Evolutionary conservation across 2,113 vertebrate genomes (phyloP), one percentile per base, ranked within the genome.

Genomic region (Hyperoodon ampullatus): DNA sequence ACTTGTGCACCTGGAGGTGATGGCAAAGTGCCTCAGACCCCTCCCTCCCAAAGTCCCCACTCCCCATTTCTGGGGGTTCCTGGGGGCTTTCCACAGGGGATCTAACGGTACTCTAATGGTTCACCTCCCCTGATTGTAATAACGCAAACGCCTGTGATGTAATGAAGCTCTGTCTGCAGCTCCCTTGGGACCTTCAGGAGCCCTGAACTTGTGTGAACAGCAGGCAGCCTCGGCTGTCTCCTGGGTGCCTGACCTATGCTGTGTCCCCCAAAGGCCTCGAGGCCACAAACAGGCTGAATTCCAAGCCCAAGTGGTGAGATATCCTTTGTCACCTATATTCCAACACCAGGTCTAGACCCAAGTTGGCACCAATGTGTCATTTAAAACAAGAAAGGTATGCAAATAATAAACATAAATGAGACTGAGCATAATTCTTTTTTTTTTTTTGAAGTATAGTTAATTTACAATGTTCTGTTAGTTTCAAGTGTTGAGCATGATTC

Each of bases 101-200:
- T 39, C 24, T 8, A 7, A 39, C 0, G 5, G 10, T 6, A 4
- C 5, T 5, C 35, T 16, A 35, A 30, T 1, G 0, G 12, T 1
- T 53, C 30, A 6, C 18, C 50, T 77, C 60, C 19, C 42, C 30
- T 39, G 21, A 6, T 2, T 47, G 39, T 6, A 63, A 39, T 50
- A 19, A 33, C 28, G 47, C 11, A 12, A 58, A 44, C 33, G 18
- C 26, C 60, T 30, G 33, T 23, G 42, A 28, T n/a, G 19, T n/a
- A 30, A n/a, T 10, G n/a, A 33, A 28, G 8, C 10, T 65, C 13
- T 8, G 14, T 30, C 68, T 16, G 30, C 44, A 9, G 4, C 33
- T 28, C 26, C 26, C 15, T 77, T 13, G 6, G 9, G 0, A 23
- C 33, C 21, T 3, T 10, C 8, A 4, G 53, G 70, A 39, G 63